Evolutionary conservation across 2,888 invertebrate genomes (phyloP).

Genomic region (Gasteruption jaculator): DNA sequence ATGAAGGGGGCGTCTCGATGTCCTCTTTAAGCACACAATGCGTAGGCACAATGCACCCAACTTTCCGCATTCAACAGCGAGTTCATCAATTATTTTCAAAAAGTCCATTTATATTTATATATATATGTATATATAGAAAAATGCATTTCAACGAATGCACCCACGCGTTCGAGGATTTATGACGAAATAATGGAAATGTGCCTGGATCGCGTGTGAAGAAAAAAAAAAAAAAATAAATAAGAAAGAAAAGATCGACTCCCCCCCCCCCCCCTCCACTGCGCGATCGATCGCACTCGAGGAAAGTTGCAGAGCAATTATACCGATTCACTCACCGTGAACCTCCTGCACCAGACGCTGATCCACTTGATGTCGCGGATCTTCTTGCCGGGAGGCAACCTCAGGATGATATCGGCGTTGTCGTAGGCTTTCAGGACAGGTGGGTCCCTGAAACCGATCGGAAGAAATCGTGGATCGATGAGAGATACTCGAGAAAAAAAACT

Average conservation of each 20-base stretch:
- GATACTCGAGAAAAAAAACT: background rate
- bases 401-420: conserved; percentile 74
- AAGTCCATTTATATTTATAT: too few species aligned
- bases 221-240: background rate
- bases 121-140: too few species aligned
- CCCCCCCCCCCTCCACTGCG: too few species aligned
- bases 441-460: conserved; percentile 60
- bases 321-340: conserved; percentile 84
- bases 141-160: too few species aligned
- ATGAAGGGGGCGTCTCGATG: background rate
- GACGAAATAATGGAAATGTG: background rate
- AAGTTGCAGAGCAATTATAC: too few species aligned
- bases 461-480: too few species aligned
- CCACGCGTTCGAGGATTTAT: conserved; percentile 1
- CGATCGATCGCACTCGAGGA: too few species aligned
- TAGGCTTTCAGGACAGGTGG: conserved; percentile 73
- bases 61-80: too few species aligned
- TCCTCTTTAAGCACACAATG: too few species aligned
- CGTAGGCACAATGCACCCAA: too few species aligned
- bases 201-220: background rate
- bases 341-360: conserved; percentile 88
- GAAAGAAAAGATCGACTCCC: background rate
- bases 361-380: conserved; percentile 84
- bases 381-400: conserved; percentile 78
- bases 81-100: too few species aligned